A percentile compares a stretch with the other conserved stretches of the same genome.
Conservation (phyloP, 2,113 vertebrate species). For the Sprattus sprattus region DNA sequence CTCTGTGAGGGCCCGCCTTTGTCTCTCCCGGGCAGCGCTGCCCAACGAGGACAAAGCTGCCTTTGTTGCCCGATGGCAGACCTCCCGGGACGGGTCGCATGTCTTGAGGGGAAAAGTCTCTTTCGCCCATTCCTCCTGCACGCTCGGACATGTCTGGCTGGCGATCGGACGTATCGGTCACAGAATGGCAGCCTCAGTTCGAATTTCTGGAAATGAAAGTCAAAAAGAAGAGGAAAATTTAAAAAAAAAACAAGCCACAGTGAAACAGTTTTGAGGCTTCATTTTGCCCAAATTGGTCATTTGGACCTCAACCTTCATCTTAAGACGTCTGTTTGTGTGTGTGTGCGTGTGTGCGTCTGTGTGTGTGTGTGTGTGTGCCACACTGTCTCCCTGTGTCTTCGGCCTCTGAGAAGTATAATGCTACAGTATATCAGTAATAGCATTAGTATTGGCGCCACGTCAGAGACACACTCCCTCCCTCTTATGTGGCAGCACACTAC, state of each 20-base stretch:
- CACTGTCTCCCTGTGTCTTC: not conserved
- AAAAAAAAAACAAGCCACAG: not conserved
- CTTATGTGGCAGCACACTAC: not conserved
- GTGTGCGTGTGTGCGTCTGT: not conserved
- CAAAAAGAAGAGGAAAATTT: not conserved
- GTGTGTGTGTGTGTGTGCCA: not conserved
- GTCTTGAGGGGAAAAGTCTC: not conserved
- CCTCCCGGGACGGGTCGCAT: constrained; percentile 28
- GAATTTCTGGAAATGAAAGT: not conserved
- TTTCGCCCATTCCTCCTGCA: not conserved
- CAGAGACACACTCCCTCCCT: not conserved
- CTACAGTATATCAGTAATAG: not conserved
- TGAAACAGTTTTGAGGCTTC: not conserved
- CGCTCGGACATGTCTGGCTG: constrained; percentile 31
- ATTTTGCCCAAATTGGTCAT: not conserved
- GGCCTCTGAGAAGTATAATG: not conserved
- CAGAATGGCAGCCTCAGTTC: not conserved
- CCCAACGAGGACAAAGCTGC: constrained; percentile 48
- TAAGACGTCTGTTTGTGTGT: not conserved
- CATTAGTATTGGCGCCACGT: constrained; percentile 24
- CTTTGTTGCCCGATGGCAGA: constrained; percentile 52
- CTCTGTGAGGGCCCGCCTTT: not conserved
- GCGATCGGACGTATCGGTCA: constrained; percentile 17
- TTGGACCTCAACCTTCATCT: not conserved
- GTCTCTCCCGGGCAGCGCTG: constrained; percentile 35